Evolutionary conservation across 2,797 vertebrate species (phyloP).

Genomic region (Arctocebus calabarensis): DNA sequence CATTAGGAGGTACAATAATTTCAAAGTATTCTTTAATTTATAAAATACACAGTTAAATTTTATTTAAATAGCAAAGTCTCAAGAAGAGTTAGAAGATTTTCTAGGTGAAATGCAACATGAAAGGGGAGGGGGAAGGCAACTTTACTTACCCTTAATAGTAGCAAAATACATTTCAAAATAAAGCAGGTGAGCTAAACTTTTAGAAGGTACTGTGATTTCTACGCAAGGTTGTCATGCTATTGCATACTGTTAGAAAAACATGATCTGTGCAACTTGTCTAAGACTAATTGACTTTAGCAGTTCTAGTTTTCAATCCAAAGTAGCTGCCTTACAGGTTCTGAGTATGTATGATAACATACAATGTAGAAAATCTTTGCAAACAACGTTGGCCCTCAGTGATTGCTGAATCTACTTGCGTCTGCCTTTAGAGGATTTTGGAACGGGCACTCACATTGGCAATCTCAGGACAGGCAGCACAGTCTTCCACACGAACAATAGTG

Average conservation of each 20-base stretch:
- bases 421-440: not conserved
- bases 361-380: not conserved
- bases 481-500: not conserved
- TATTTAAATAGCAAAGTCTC: not conserved
- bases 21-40: conserved; percentile 20
- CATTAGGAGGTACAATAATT: conserved; percentile 11
- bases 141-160: not conserved
- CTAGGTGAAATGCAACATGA: not conserved
- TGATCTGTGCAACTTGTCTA: not conserved
- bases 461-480: not conserved
- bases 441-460: not conserved
- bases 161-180: not conserved
- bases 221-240: not conserved
- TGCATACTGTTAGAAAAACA: not conserved
- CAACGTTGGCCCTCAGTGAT: not conserved
- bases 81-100: not conserved
- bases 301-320: conserved; percentile 20
- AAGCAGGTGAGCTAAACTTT: not conserved
- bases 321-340: not conserved
- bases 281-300: not conserved
- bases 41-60: conserved; percentile 7
- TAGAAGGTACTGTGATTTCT: not conserved
- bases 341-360: not conserved
- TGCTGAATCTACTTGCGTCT: not conserved
- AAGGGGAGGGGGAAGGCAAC: not conserved